phyloP scores from a whole-genome alignment of 2,888 invertebrate species.

The Macaria liturata region DNA sequence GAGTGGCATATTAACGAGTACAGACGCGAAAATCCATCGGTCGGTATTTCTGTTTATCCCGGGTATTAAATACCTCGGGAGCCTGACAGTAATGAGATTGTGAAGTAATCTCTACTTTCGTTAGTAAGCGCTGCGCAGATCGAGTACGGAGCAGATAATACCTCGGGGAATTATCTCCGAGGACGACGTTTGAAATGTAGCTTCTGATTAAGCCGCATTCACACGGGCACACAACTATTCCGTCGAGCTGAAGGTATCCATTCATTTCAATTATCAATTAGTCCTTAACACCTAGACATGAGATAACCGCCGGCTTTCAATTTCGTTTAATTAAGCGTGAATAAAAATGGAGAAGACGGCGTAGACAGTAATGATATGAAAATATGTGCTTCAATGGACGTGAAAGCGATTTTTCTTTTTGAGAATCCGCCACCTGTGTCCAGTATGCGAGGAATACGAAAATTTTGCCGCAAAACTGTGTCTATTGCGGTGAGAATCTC shows the following conservation, averaged over 20 bases:
- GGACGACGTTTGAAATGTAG: conserved; percentile 73
- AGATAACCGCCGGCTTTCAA: conserved; percentile 62
- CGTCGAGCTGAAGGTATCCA: conserved; percentile 36
- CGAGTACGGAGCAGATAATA: conserved; percentile 38
- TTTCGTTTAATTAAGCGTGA: conserved; percentile 64
- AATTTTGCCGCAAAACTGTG: conserved; percentile 51
- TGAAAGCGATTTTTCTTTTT: conserved; percentile 58
- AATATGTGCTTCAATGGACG: conserved; percentile 50
- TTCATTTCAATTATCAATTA: conserved; percentile 63
- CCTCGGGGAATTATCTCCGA: conserved; percentile 57
- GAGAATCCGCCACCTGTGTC: conserved; percentile 62
- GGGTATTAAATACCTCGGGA: conserved; percentile 52
- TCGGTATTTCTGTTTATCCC: conserved; percentile 54
- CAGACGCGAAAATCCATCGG: conserved; percentile 56
- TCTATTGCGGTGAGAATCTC: conserved; percentile 53
- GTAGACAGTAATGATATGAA: conserved; percentile 60
- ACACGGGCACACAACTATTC: conserved; percentile 59
- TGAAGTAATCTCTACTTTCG: conserved; percentile 64
- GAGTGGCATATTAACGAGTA: conserved; percentile 46
- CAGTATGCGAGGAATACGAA: conserved; percentile 56
- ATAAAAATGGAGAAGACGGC: conserved; percentile 68
- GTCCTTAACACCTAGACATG: conserved; percentile 68
- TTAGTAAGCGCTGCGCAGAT: conserved; percentile 44
- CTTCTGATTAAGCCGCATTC: conserved; percentile 67
- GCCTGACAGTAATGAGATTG: conserved; percentile 63